A percentile compares a stretch with the other conserved stretches of the same genome.
Conservation (phyloP, 2,888 invertebrate genomes). For the Phania funesta region DNA sequence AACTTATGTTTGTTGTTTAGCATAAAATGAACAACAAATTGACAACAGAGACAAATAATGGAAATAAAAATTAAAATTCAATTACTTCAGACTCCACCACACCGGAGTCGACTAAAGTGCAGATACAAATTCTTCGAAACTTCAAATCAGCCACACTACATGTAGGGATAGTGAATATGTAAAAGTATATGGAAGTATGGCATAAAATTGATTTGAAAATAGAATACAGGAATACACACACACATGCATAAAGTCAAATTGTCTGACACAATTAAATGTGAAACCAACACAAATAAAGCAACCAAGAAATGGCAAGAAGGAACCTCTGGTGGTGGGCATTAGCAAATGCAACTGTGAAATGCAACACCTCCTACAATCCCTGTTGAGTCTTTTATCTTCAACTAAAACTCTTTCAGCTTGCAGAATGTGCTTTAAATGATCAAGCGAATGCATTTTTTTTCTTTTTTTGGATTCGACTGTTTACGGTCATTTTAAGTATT, state of each 20-base stretch:
- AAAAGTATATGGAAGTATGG: neutral
- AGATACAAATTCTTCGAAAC: neutral
- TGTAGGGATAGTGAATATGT: neutral
- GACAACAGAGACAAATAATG: slow-evolving; percentile 55
- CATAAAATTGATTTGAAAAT: slow-evolving; percentile 26
- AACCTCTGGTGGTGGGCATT: slow-evolving; percentile 35
- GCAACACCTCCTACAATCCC: slow-evolving; percentile 65
- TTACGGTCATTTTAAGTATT: slow-evolving; percentile 57
- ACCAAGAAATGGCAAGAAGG: slow-evolving; percentile 14
- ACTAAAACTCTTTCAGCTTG: neutral
- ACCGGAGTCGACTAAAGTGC: neutral
- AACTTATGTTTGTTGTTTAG: slow-evolving; percentile 40
- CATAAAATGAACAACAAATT: slow-evolving; percentile 61
- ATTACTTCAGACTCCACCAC: slow-evolving; percentile 22
- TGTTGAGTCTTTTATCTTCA: neutral
- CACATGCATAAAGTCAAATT: slow-evolving; percentile 56
- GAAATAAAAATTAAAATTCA: slow-evolving; percentile 43
- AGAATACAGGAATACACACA: slow-evolving; percentile 19
- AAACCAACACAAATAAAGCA: slow-evolving; percentile 37
- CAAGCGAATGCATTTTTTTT: neutral
- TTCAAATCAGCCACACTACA: neutral
- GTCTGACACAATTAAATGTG: slow-evolving; percentile 61
- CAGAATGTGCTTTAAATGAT: neutral
- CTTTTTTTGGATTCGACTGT: neutral
- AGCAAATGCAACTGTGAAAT: slow-evolving; percentile 62